Evolutionary conservation across 2,888 invertebrate species (phyloP).

Genomic region (Ashinkailepas kermadecensis): DNA sequence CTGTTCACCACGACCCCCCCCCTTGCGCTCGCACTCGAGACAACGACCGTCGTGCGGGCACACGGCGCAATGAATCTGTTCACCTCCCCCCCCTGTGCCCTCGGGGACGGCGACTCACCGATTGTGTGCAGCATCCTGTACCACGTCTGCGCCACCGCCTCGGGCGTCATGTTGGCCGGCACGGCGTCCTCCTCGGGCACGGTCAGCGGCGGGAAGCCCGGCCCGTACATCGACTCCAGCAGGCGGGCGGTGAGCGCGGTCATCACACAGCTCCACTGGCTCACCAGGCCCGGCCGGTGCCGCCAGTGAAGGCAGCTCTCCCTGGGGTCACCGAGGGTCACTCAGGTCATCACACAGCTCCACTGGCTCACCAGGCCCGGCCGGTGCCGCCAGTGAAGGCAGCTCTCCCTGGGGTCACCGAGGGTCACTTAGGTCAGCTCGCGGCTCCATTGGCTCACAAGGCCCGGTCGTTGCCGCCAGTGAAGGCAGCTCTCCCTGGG

Average conservation of each 20-base stretch:
- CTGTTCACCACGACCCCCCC: no score
- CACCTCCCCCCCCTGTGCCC: no score
- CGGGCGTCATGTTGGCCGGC: conserved; percentile 12
- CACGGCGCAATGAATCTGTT: no score
- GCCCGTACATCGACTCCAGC: conserved; percentile 79
- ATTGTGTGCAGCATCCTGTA: conserved; percentile 88
- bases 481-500: neutral
- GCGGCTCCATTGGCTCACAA: no score
- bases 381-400: no score
- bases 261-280: conserved; percentile 92
- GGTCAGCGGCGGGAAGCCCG: conserved; percentile 45
- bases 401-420: neutral
- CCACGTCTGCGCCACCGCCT: conserved; percentile 79
- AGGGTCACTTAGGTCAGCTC: neutral
- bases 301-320: conserved; percentile 91
- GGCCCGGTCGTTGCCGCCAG: no score
- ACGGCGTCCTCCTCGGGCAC: conserved; percentile 3
- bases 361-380: no score
- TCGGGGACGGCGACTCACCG: conserved; percentile 40
- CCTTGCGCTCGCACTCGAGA: no score
- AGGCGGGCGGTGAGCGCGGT: conserved; percentile 77
- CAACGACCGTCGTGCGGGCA: no score
- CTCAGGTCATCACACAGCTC: neutral
- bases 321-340: conserved; percentile 40
- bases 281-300: conserved; percentile 82